phyloP scores from a whole-genome alignment of 2,888 invertebrate genomes.

The Sepioteuthis lessoniana region DNA sequence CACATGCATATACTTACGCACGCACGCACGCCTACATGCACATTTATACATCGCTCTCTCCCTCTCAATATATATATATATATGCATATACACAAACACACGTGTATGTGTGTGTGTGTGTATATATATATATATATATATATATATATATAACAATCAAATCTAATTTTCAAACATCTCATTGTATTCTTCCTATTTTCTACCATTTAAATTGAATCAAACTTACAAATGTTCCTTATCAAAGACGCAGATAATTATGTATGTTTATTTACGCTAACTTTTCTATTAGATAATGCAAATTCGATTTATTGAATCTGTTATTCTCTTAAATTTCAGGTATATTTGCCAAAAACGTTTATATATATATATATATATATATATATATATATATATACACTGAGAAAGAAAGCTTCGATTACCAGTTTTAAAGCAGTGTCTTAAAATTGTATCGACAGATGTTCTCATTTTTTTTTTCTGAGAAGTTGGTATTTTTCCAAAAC shows the following conservation, averaged over 20 bases:
- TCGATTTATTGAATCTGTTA: background rate
- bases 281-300: background rate
- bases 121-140: background rate
- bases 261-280: slow-evolving; percentile 3
- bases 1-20: no score
- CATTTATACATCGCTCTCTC: no score
- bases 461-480: background rate
- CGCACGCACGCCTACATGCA: no score
- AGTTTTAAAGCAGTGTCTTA: background rate
- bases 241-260: slow-evolving; percentile 25
- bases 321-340: background rate
- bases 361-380: slow-evolving; percentile 23
- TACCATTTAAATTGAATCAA: background rate
- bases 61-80: background rate
- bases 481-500: background rate
- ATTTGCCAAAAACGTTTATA: background rate
- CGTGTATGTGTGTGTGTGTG: background rate
- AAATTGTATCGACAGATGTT: background rate
- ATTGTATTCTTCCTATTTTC: background rate
- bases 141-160: background rate
- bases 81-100: background rate
- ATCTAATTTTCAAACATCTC: background rate
- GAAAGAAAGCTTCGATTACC: background rate
- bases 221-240: background rate
- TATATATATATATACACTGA: background rate